Evolutionary conservation across 2,113 vertebrate genomes (phyloP).

Genomic region (Ceuthmochares aereus): DNA sequence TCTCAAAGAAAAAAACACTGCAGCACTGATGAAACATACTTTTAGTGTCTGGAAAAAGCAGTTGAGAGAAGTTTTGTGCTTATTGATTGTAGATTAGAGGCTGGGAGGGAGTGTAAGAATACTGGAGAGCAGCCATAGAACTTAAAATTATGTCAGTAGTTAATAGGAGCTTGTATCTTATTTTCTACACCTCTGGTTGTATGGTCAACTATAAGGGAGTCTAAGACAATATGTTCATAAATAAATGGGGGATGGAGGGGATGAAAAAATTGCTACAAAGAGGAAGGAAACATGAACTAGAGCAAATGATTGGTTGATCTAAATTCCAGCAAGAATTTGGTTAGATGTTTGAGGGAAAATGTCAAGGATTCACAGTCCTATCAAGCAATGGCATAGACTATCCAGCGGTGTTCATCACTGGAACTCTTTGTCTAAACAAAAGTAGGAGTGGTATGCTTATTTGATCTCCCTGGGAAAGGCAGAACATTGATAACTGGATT

Average conservation of each 20-base stretch:
- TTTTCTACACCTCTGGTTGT: not conserved
- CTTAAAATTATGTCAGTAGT: not conserved
- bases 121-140: not conserved
- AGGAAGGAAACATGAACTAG: not conserved
- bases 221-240: not conserved
- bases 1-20: constrained; percentile 47
- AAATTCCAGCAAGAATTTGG: not conserved
- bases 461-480: not conserved
- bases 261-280: not conserved
- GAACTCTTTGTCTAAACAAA: not conserved
- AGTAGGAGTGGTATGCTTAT: not conserved
- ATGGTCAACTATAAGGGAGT: not conserved
- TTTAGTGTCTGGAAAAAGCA: not conserved
- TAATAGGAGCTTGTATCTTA: not conserved
- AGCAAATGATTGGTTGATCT: not conserved
- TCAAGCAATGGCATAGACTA: not conserved
- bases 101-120: not conserved
- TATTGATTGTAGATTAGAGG: not conserved
- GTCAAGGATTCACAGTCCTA: not conserved
- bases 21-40: not conserved
- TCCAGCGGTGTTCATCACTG: not conserved
- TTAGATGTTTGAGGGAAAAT: not conserved
- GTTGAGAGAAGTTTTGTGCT: not conserved
- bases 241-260: not conserved
- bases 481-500: not conserved